A percentile compares a stretch with the other conserved stretches of the same genome.
Conservation (phyloP, 2,797 vertebrate species). For the Streptopelia turtur region DNA sequence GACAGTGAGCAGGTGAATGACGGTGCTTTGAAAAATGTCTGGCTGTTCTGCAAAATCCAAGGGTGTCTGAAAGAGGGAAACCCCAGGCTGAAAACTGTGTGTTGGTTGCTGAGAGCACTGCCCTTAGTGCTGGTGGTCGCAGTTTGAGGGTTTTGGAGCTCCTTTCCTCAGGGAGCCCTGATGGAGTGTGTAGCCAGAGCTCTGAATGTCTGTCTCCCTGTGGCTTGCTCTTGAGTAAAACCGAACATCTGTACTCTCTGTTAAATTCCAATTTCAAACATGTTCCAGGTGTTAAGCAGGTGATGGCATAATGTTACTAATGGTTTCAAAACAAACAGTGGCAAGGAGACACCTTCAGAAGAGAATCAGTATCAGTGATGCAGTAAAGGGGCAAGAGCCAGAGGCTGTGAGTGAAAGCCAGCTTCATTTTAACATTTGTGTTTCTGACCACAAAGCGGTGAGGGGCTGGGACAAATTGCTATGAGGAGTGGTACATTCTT, state of each 20-base stretch:
- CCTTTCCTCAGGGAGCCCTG: neutral
- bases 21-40: neutral
- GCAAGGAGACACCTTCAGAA: neutral
- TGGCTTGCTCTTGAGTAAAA: neutral
- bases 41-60: neutral
- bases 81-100: neutral
- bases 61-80: neutral
- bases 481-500: neutral
- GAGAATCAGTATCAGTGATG: neutral
- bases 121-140: fast-evolving
- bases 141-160: neutral
- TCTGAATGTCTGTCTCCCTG: neutral
- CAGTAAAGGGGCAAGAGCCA: neutral
- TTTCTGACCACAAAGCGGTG: neutral
- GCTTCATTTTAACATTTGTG: neutral
- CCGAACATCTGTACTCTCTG: neutral
- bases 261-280: neutral
- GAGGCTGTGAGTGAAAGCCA: neutral
- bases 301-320: neutral
- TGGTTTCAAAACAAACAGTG: neutral
- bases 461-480: neutral
- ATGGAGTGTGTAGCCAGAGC: neutral
- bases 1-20: neutral
- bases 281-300: neutral
- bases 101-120: neutral